Base-by-base conservation (phyloP, 2,797 vertebrate genomes). In the Poeciliopsis paucimaculata region DNA sequence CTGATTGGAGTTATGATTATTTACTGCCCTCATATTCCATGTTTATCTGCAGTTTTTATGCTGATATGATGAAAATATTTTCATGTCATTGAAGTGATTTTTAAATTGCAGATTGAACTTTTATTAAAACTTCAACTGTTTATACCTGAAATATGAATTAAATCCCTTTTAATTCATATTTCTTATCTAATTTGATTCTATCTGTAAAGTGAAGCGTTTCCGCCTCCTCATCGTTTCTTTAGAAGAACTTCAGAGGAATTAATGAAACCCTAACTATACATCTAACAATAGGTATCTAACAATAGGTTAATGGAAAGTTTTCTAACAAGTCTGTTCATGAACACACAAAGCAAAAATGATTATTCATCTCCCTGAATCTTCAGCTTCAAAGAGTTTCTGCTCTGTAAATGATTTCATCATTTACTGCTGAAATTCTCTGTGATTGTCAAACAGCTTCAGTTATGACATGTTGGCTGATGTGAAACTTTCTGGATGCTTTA, bases 211-310 rank as follows among this genome's bases (percentile, higher is more conserved):
- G 7, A 26, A 53, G 18, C 31, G 31, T 34, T 34, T 34, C 31
- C 31, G 31, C 2, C 39, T 39, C 6, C 39, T 39, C 6, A 39
- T 39, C n/a, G 11, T 20, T 36, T 66, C 15, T 39, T 39, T 4
- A 66, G 62, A 10, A 11, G 18, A 39, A 39, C 34, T 20, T 18
- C 34, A 36, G 18, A 11, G 34, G 23, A 10, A 49, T 18, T 9
- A 39, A 39, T 66, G 28, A 34, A 64, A 8, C n/a, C n/a, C n/a
- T n/a, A n/a, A n/a, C n/a, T n/a, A n/a, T n/a, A n/a, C n/a, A n/a
- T 1, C 16, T 34, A 31, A 36, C 1, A 0, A 1, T 7, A 13
- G n/a, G n/a, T 31, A n/a, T 1, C 16, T 34, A 31, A 36, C 1
- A 0, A 1, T 7, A 13, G n/a, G n/a, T 31, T 36, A 0, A 23